Base-by-base conservation (phyloP, 2,113 vertebrate species). In the Hippocampus mohnikei region DNA sequence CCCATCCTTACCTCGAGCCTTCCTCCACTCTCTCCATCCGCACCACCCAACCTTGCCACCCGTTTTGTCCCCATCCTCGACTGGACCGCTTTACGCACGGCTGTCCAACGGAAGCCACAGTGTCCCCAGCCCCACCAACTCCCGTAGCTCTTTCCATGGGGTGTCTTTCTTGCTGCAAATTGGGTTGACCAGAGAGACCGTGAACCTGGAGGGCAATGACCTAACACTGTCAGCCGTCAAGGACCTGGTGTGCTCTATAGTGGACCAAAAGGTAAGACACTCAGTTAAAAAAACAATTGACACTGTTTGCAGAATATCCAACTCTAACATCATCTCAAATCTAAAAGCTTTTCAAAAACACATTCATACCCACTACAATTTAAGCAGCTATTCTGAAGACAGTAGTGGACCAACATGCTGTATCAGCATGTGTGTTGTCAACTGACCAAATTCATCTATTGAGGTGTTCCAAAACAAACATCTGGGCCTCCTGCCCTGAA, bases 81-180 rank as follows among this genome's bases (percentile, higher is more conserved):
- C 94, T 55, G 95, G 94, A 7, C 93, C 91, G 27, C 89, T 96
- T 61, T 96, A 93, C 79, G 86, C 91, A n/a, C 94, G 95, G 6
- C 91, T 98, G 67, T 98, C 96, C 84, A 97, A 98, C 93, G 96
- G 96, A 87, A 96, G 94, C 76, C 91, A 94, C 91, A 95, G 91
- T 25, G 91, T 93, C 18, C 94, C 94, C 16, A 97, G 96, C 72
- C 96, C 97, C 80, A 96, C 95, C 73, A 94, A 95, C 90, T 98
- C 96, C 73, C 87, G 95, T 66, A 88, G 95, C 86, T 98, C 96
- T 2, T 91, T 97, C 87, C 94, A 96, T 62, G 95, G 96, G 5
- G 81, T 98, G 80, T 98, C 96, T 68, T 98, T 98, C 88, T 93
- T 98, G 44, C 93, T 98, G 80, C 97, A 98, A 87, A 98, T 98